Base-by-base conservation (phyloP, 1,140 invertebrate genomes). In the Bathynomus jamesi region DNA sequence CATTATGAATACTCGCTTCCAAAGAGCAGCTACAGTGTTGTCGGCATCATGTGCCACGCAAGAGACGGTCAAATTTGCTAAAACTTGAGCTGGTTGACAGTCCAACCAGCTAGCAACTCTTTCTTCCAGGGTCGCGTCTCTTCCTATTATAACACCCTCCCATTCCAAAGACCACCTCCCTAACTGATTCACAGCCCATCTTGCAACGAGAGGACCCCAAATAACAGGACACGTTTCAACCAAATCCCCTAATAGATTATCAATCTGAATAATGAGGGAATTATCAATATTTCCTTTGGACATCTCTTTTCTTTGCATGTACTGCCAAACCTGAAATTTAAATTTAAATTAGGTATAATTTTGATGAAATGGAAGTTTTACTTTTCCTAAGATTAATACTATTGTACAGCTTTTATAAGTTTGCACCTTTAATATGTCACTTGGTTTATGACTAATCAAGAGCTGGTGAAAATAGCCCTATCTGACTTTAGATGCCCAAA, bases 31-130 rank as follows among this genome's bases (percentile, higher is more conserved):
- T 30, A 94, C 91, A 79, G 90, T 92, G 5, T 86, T 84, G 78
- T 92, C 91, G 1, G 89, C 89, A 71, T 91, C 87, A 78, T 88
- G 89, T 5, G 88, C 86, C 40, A 94, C 85, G 81, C 91, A 93
- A 70, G 90, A 88, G 0, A 89, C 90, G 11, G 90, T 90, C 2
- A 94, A 85, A 64, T 91, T 90, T 28, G 93, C 87, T 2, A 94
- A 81, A 40, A 87, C 88, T 71, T 90, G 84, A 28, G 91, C 92
- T 11, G 91, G 87, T 79, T 83, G 83, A 78, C 91, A 94, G 4
- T 87, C 88, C 85, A 93, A 88, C 92, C 92, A 94, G 13, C 69
- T 69, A 67, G 73, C 73, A 17, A 74, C 69, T 28, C 70, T 69
- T 69, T 74, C 73, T 32, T 74, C 73, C 21, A 74, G 30, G 8